Evolutionary conservation across 2,113 vertebrate species (phyloP).

Genomic region (Sebastes fasciatus): DNA sequence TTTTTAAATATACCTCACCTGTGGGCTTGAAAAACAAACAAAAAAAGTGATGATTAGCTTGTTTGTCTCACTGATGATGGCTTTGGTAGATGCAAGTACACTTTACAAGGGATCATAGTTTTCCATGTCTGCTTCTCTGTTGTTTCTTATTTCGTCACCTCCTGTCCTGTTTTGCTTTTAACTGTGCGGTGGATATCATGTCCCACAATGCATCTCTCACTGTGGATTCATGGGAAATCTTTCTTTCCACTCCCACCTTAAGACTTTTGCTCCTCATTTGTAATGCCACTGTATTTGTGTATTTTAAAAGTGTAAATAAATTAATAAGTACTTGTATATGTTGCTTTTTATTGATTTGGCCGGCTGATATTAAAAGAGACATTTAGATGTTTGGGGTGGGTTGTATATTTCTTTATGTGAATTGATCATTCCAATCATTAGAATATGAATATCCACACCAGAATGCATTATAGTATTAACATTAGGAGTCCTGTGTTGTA

Average conservation of each 20-base stretch:
- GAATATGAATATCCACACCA: too few species aligned
- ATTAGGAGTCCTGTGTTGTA: too few species aligned
- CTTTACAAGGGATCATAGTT: slow-evolving; percentile 44
- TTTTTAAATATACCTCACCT: slow-evolving; percentile 48
- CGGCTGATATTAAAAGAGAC: background rate
- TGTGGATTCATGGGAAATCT: slow-evolving; percentile 75
- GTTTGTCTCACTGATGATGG: slow-evolving; percentile 67
- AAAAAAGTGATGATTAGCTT: slow-evolving; percentile 42
- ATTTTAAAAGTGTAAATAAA: slow-evolving; percentile 98
- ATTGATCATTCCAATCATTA: too few species aligned
- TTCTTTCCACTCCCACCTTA: slow-evolving; percentile 57
- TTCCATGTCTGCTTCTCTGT: slow-evolving; percentile 26
- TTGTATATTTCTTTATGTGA: background rate
- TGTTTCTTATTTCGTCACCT: slow-evolving; percentile 32
- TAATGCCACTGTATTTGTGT: slow-evolving; percentile 91
- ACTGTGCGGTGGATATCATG: slow-evolving; percentile 56
- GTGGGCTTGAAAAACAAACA: slow-evolving; percentile 54
- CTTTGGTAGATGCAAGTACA: slow-evolving; percentile 57
- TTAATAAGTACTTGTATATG: slow-evolving; percentile 88
- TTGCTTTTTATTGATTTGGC: slow-evolving; percentile 12
- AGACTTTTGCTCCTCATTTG: slow-evolving; percentile 84
- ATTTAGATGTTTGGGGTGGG: background rate
- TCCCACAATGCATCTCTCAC: slow-evolving; percentile 67
- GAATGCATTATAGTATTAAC: too few species aligned
- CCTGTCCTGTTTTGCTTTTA: slow-evolving; percentile 54